Conservation (phyloP, 2,888 invertebrate genomes). For the Eupithecia centaureata region DNA sequence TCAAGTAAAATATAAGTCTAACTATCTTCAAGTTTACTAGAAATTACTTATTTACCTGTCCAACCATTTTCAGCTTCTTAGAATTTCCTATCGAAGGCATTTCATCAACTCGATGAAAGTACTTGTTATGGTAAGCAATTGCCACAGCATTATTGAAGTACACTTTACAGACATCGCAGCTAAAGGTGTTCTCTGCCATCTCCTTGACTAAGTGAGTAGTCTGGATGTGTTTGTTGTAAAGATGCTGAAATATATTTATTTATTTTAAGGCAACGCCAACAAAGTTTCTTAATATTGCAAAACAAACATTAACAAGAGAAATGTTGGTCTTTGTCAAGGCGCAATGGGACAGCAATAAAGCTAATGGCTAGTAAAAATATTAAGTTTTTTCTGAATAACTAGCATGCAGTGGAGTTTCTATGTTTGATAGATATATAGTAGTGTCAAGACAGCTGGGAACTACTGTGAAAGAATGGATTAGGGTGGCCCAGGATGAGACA, state of each 20-base stretch:
- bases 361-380: too few relatives aligned
- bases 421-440: too few relatives aligned
- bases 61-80: slow-evolving; percentile 67
- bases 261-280: not conserved
- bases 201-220: slow-evolving; percentile 67
- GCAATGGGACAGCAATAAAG: too few relatives aligned
- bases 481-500: too few relatives aligned
- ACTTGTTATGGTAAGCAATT: slow-evolving; percentile 83
- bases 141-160: slow-evolving; percentile 83
- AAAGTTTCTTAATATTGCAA: not conserved
- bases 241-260: slow-evolving; percentile 69
- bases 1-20: too few relatives aligned
- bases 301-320: too few relatives aligned
- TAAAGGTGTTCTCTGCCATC: slow-evolving; percentile 54
- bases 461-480: too few relatives aligned
- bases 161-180: slow-evolving; percentile 83
- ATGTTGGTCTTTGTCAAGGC: too few relatives aligned
- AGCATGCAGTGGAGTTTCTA: too few relatives aligned
- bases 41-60: slow-evolving; percentile 51
- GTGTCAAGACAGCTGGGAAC: too few relatives aligned
- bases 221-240: slow-evolving; percentile 84
- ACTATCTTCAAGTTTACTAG: too few relatives aligned
- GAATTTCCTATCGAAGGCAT: slow-evolving; percentile 70
- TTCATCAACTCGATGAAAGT: slow-evolving; percentile 76
- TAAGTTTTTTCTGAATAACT: too few relatives aligned